Evolutionary conservation across 2,113 vertebrate genomes (phyloP), one percentile per base, ranked within the genome.

Genomic region (Plectropomus leopardus): DNA sequence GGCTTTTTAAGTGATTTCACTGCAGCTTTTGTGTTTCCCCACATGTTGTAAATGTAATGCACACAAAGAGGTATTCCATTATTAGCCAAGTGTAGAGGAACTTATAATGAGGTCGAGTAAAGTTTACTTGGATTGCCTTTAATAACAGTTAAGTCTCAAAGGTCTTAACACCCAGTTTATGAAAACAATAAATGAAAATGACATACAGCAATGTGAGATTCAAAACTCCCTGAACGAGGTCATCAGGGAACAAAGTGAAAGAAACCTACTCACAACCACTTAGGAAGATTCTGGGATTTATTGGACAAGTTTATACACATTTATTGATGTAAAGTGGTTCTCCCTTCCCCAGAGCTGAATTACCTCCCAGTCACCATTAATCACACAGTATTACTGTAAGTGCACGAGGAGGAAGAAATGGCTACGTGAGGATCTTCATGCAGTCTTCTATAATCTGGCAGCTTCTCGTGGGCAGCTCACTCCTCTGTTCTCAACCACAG

Each of bases 371-470:
- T 70, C 63, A 84, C 14, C 34, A 73, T 80, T 34, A 76, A 68
- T 82, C 80, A 83, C 8, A 54, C 54, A 69, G 68, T 54, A 53
- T 71, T 63, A 48, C 60, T 61, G 64, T 26, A 67, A 72, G 34
- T 50, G 72, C 66, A 73, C 9, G 30, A 58, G 8, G 53, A 50
- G 47, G 66, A 34, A 19, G 45, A 45, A 79, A 59, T 32, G 68
- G 61, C 90, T 90, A 93, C 81, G 82, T 94, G 93, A 92, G 85
- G 69, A 79, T 80, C 66, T 55, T 77, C 92, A 89, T 83, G 84
- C 75, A 86, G 76, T 63, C 47, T 70, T 51, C 78, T 8, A 24
- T 74, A 76, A 82, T 82, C 75, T 85, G 82, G 82, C 88, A 89
- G 80, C 63, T 75, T 73, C 4, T 72, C 72, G 34, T 64, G 70